Conservation (phyloP, 30 jellyfish, hydroid and myxozoan genomes). For the Hydractinia symbiolongicarpus region DNA sequence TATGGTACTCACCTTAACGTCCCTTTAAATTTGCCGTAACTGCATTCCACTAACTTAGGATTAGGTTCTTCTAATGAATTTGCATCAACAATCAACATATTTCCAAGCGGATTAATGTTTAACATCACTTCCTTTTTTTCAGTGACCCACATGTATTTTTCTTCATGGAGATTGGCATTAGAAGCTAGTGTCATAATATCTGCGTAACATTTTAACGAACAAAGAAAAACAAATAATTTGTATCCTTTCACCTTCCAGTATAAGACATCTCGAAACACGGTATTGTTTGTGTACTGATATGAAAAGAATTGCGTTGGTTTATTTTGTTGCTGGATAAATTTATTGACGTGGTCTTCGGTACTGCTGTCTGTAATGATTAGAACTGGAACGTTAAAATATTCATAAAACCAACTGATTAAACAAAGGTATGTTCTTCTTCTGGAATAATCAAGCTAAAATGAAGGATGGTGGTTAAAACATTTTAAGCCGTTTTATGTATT, state of each 20-base stretch:
- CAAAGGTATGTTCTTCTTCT: not conserved
- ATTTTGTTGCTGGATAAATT: not conserved
- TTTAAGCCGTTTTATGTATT: too few relatives aligned
- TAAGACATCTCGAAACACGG: not conserved
- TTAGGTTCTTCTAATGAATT: too few relatives aligned
- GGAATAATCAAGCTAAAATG: too few relatives aligned
- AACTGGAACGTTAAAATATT: not conserved
- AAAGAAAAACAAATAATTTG: not conserved
- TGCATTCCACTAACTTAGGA: too few relatives aligned
- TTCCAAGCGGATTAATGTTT: too few relatives aligned
- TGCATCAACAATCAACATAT: too few relatives aligned
- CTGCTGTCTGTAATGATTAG: not conserved
- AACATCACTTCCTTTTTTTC: too few relatives aligned
- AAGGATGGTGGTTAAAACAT: too few relatives aligned
- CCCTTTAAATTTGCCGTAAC: too few relatives aligned
- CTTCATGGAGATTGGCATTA: not conserved
- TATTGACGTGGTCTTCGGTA: not conserved
- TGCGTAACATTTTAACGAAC: not conserved
- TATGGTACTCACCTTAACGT: too few relatives aligned
- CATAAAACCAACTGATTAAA: constrained; percentile 1
- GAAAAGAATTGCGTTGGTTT: too few relatives aligned
- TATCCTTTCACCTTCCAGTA: not conserved
- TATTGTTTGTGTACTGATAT: not conserved
- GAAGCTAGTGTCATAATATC: not conserved
- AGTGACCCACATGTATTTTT: not conserved